Evolutionary conservation across 2,113 vertebrate species (phyloP).

Genomic region (Hippopotamus amphibius): DNA sequence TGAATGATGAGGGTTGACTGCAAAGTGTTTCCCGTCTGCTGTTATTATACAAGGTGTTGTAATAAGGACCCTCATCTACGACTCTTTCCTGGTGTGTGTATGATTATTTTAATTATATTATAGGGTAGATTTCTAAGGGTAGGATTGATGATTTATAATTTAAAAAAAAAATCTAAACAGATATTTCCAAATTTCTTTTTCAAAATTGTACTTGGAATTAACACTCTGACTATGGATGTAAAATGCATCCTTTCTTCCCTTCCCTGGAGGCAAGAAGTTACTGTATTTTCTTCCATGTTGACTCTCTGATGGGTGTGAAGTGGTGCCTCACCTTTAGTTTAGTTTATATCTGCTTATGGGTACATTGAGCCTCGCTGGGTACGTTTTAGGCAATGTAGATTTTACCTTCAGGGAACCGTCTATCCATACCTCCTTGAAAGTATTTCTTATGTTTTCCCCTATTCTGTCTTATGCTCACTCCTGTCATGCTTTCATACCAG

Average conservation of each 20-base stretch:
- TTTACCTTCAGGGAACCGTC: not conserved
- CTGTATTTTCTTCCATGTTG: no score
- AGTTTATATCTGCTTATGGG: no score
- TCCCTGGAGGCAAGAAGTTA: not conserved
- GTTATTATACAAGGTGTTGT: no score
- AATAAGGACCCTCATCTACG: not conserved
- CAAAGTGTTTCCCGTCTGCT: not conserved
- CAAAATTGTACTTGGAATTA: not conserved
- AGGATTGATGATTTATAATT: not conserved
- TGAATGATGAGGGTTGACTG: fast-evolving
- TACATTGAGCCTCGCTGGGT: no score
- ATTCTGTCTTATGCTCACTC: not conserved
- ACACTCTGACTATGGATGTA: no score
- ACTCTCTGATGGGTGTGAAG: not conserved
- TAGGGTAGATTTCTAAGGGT: not conserved
- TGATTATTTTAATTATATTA: not conserved
- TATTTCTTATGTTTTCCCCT: no score
- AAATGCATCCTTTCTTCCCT: not conserved
- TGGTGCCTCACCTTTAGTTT: no score
- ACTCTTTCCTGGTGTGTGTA: no score
- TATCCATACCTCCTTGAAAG: no score
- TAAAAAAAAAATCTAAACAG: not conserved
- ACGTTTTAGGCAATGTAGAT: not conserved
- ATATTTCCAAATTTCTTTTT: not conserved
- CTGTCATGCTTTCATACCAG: not conserved